Base-by-base conservation (phyloP, 2,113 vertebrate species). In the Albula goreensis region DNA sequence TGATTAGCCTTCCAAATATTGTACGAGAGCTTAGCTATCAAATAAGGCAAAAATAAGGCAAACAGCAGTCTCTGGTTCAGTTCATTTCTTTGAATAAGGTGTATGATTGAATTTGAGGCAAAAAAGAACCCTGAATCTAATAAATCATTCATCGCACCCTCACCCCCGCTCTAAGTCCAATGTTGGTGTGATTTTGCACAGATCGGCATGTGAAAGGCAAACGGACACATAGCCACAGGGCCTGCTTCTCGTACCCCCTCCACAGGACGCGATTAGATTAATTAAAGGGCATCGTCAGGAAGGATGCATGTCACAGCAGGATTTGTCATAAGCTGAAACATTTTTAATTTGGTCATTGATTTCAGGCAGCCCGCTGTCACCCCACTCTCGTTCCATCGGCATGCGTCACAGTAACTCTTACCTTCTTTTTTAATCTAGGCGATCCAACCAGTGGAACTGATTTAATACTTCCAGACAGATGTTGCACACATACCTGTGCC, bases 291-390 rank as follows among this genome's bases (percentile, higher is more conserved):
- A 90, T 93, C 90, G 90, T 93, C 91, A 87, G 70, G 87, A 91
- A 89, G 89, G 92, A 92, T 91, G 90, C 93, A 93, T 93, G 91
- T 92, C 92, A 87, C 92, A 92, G 94, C 89, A 85, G 91, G 93
- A 92, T 89, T 88, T 89, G 92, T 93, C 92, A 90, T 53, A 87
- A 88, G 93, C 90, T 91, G 91, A 94, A 92, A 91, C 91, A 92
- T 94, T 94, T 93, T 90, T 90, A 90, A 88, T 88, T 90, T 85
- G n/a, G 90, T 92, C 93, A 94, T 95, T 93, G 93, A 94, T 95
- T 94, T 90, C 91, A 80, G 92, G 92, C 88, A 92, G 94, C 92
- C 92, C 91, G 91, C 91, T 90, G 91, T 92, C 92, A 89, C 86
- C 86, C 92, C 87, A 51, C 89, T 88, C 86, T 87, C 89, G 25